A percentile compares a stretch with the other conserved stretches of the same genome.
These are phyloP conservation scores for Camponotus vicinus DNA, from an alignment of 1,140 invertebrate genomes.

Conservation along the genomic window DNA sequence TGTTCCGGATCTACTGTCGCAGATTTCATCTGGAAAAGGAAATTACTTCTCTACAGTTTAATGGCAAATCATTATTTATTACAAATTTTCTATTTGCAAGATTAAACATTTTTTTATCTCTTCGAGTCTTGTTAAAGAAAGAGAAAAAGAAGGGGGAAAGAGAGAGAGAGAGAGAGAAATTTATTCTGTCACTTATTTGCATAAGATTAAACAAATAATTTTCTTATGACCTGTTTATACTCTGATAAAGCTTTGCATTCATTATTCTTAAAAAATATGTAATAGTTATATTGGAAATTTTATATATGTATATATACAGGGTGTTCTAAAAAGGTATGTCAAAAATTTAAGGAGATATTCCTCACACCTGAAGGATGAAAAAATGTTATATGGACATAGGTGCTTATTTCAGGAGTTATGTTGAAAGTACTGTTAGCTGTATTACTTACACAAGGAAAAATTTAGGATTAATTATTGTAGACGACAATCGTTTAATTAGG, in stretches of 20 bases:
- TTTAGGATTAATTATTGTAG: too few species aligned
- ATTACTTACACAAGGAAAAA: too few species aligned
- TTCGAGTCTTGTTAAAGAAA: not conserved
- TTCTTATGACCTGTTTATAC: not conserved
- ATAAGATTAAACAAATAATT: not conserved
- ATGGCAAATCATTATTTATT: not conserved
- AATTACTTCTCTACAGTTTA: not conserved
- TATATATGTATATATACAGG: too few species aligned
- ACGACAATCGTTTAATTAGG: too few species aligned
- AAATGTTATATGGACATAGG: too few species aligned
- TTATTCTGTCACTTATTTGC: not conserved
- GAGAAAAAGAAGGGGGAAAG: not conserved
- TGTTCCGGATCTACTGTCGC: conserved; percentile 1
- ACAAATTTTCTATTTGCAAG: not conserved
- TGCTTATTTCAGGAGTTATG: too few species aligned
- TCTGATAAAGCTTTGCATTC: not conserved
- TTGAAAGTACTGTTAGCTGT: too few species aligned
- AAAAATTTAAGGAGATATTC: too few species aligned
- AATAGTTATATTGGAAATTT: not conserved
- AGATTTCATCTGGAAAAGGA: conserved; percentile 1
- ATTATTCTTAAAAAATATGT: not conserved
- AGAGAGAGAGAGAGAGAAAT: too few species aligned
- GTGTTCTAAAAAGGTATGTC: too few species aligned
- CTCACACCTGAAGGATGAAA: too few species aligned
- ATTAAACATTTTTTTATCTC: not conserved